Conservation (phyloP, 2,888 invertebrate genomes). For the Harpagoxenus sublaevis region DNA sequence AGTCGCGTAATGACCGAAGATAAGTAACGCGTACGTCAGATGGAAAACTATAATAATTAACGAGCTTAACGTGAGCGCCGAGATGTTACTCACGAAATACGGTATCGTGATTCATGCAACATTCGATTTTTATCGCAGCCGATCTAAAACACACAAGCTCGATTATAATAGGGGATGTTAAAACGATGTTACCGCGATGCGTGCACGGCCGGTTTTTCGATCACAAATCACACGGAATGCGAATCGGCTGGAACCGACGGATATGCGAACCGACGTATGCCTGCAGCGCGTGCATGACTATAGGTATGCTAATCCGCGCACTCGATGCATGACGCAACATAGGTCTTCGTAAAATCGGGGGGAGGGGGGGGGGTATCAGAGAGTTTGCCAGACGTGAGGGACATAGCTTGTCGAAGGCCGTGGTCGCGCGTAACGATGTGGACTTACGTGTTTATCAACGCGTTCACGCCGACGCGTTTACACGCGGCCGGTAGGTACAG, state of each 20-base stretch:
- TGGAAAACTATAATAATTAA: neutral
- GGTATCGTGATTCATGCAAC: neutral
- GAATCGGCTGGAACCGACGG: slow-evolving; percentile 57
- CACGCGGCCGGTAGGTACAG: slow-evolving; percentile 57
- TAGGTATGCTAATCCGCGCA: slow-evolving; percentile 60
- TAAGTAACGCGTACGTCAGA: neutral
- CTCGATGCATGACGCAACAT: slow-evolving; percentile 58
- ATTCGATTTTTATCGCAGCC: slow-evolving; percentile 2
- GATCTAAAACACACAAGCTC: neutral
- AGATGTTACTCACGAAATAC: neutral
- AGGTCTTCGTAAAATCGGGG: slow-evolving; percentile 74
- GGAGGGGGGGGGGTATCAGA: slow-evolving; percentile 18
- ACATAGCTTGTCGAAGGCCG: slow-evolving; percentile 67
- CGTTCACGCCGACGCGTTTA: slow-evolving; percentile 69
- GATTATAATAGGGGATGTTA: neutral
- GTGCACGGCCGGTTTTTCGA: slow-evolving; percentile 8
- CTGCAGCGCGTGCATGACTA: slow-evolving; percentile 39
- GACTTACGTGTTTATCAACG: slow-evolving; percentile 77
- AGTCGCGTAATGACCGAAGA: neutral
- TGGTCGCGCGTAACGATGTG: slow-evolving; percentile 75
- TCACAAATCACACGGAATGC: slow-evolving; percentile 25
- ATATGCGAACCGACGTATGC: slow-evolving; percentile 48
- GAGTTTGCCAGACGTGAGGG: slow-evolving; percentile 71
- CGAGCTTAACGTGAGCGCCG: neutral
- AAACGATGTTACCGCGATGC: neutral